Conservation (phyloP, 2,113 vertebrate species). For the Neogale vison region DNA sequence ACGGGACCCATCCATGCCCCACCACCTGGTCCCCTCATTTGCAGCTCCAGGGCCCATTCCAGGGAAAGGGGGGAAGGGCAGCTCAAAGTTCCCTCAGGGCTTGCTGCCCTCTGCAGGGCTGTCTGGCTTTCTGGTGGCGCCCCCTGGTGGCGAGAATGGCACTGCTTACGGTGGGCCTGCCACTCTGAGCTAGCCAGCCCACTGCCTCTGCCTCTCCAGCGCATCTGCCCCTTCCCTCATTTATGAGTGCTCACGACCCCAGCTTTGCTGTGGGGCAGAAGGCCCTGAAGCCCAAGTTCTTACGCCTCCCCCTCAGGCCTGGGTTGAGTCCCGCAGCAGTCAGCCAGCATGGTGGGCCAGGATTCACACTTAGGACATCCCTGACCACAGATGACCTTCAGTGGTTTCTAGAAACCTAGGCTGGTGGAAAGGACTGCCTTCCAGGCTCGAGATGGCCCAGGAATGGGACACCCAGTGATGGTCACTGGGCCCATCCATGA, state of each 20-base stretch:
- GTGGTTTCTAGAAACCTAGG: neutral
- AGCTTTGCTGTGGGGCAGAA: neutral
- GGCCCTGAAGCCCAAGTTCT: too few relatives aligned
- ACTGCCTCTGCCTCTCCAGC: neutral
- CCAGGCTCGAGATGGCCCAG: neutral
- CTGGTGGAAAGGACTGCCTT: neutral
- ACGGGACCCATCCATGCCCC: neutral
- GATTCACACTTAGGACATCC: neutral
- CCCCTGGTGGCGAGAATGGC: conserved; percentile 50
- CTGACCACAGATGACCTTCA: neutral
- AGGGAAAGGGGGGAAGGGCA: neutral
- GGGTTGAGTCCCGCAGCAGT: neutral
- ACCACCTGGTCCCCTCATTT: neutral
- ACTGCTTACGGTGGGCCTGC: fast-evolving
- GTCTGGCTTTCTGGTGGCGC: conserved; percentile 62
- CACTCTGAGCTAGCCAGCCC: fast-evolving
- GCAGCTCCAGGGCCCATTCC: neutral
- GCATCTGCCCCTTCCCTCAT: neutral
- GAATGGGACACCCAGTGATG: neutral
- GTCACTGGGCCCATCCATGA: neutral
- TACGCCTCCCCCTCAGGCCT: neutral
- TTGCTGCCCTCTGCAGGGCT: fast-evolving
- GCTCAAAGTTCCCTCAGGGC: fast-evolving
- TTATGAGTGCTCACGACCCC: neutral
- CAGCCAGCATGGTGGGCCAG: too few relatives aligned